Evolutionary conservation across 2,888 invertebrate genomes (phyloP).

Genomic region (Mythimna vitellina): DNA sequence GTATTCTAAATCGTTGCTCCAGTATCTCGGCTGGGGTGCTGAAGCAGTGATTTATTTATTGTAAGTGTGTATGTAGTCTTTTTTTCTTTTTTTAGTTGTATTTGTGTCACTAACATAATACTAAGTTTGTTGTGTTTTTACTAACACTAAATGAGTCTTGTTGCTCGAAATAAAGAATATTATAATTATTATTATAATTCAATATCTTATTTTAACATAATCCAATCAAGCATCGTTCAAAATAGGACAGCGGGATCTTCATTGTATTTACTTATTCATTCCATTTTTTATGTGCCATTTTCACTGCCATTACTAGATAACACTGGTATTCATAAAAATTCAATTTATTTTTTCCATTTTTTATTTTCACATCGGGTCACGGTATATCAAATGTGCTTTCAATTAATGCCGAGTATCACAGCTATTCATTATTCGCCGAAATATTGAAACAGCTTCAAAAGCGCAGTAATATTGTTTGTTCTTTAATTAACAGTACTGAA

Average conservation of each 20-base stretch:
- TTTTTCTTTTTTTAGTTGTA: too few relatives aligned
- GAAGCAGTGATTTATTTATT: too few relatives aligned
- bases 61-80: too few relatives aligned
- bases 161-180: too few relatives aligned
- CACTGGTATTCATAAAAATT: conserved; percentile 28
- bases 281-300: conserved; percentile 24
- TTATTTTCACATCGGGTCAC: conserved; percentile 36
- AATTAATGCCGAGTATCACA: conserved; percentile 47
- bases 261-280: conserved; percentile 31
- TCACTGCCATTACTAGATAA: conserved; percentile 21
- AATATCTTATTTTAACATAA: neutral
- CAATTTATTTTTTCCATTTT: conserved; percentile 22
- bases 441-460: conserved; percentile 53
- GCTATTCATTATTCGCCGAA: conserved; percentile 43
- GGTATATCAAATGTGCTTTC: conserved; percentile 49
- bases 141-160: too few relatives aligned
- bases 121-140: too few relatives aligned
- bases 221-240: neutral
- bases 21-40: too few relatives aligned
- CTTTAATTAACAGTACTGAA: conserved; percentile 54
- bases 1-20: too few relatives aligned
- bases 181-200: too few relatives aligned
- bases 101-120: too few relatives aligned
- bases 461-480: conserved; percentile 51
- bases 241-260: neutral